These are phyloP conservation scores for Paraplagusia blochii DNA, from an alignment of 2,113 vertebrate species.

Conservation along the genomic window DNA sequence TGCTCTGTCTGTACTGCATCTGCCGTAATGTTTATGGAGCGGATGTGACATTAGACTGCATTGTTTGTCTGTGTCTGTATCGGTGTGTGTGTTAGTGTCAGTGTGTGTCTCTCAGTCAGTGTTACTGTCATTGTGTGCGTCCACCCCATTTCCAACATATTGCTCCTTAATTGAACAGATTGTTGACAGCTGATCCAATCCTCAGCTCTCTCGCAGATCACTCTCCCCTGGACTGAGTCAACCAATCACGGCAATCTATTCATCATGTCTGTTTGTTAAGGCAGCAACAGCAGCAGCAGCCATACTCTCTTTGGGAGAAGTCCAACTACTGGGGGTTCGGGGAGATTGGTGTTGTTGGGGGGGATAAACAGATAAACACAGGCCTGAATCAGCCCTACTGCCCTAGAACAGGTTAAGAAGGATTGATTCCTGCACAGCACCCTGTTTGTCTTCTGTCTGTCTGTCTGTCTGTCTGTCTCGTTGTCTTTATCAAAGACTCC, in stretches of 20 bases:
- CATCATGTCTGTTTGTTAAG: conserved; percentile 93
- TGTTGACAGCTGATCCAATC: conserved; percentile 90
- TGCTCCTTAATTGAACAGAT: conserved; percentile 92
- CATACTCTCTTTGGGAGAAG: conserved; percentile 79
- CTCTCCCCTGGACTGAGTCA: conserved; percentile 89
- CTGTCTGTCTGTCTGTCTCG: conserved; percentile 5
- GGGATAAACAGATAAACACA: conserved; percentile 70
- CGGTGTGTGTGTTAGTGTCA: conserved; percentile 53
- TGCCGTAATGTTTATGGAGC: conserved; percentile 52
- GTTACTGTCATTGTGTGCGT: no score
- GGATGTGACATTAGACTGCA: conserved; percentile 30
- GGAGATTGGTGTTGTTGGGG: conserved; percentile 64
- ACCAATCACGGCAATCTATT: conserved; percentile 90
- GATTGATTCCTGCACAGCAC: conserved; percentile 30
- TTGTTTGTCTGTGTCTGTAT: conserved; percentile 21
- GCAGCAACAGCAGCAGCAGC: conserved; percentile 88
- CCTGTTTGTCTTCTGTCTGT: conserved; percentile 11
- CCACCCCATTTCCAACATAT: conserved; percentile 81
- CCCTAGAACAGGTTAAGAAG: conserved; percentile 59
- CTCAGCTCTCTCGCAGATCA: conserved; percentile 85
- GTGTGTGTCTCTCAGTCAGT: no score
- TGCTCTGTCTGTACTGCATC: no score
- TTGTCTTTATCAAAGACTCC: conserved; percentile 88
- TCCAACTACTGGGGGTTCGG: conserved; percentile 84
- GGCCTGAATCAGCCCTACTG: conserved; percentile 67